Percentiles rank a stretch among this genome's conserved stretches.
Evolutionary conservation across 1,140 invertebrate genomes (phyloP).

Genomic region (Apis laboriosa): DNA sequence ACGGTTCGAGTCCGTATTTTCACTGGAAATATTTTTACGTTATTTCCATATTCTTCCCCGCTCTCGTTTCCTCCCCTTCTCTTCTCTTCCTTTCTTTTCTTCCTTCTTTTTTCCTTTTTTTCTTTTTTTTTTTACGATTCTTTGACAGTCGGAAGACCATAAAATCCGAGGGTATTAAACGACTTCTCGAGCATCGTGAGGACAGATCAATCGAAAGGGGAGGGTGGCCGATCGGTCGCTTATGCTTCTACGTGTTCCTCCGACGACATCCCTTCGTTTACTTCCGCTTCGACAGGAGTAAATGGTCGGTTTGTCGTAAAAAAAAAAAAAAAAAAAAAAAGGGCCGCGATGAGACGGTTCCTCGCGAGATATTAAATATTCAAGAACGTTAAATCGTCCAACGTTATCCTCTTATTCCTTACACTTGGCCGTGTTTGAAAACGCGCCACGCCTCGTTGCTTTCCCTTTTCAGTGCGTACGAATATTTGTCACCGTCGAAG

Average conservation of each 20-base stretch:
- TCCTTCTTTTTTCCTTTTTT: too few relatives aligned
- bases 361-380: slow-evolving; percentile 69
- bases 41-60: slow-evolving; percentile 5
- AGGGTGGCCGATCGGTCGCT: slow-evolving; percentile 31
- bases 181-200: slow-evolving; percentile 12
- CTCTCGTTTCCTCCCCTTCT: neutral
- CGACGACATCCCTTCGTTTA: slow-evolving; percentile 46
- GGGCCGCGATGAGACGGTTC: slow-evolving; percentile 42
- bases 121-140: neutral
- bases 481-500: slow-evolving; percentile 62
- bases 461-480: slow-evolving; percentile 48
- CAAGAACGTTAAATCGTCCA: slow-evolving; percentile 67
- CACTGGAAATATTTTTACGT: slow-evolving; percentile 33
- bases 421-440: slow-evolving; percentile 52
- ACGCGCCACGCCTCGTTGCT: slow-evolving; percentile 42
- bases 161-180: slow-evolving; percentile 37
- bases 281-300: slow-evolving; percentile 39
- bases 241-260: neutral
- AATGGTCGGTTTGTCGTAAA: slow-evolving; percentile 40
- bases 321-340: slow-evolving; percentile 24
- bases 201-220: slow-evolving; percentile 25
- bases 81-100: too few relatives aligned
- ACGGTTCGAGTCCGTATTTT: neutral
- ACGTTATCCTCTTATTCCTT: slow-evolving; percentile 68
- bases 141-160: slow-evolving; percentile 30